phyloP scores from a whole-genome alignment of 2,113 vertebrate species.

The Apeltes quadracus region DNA sequence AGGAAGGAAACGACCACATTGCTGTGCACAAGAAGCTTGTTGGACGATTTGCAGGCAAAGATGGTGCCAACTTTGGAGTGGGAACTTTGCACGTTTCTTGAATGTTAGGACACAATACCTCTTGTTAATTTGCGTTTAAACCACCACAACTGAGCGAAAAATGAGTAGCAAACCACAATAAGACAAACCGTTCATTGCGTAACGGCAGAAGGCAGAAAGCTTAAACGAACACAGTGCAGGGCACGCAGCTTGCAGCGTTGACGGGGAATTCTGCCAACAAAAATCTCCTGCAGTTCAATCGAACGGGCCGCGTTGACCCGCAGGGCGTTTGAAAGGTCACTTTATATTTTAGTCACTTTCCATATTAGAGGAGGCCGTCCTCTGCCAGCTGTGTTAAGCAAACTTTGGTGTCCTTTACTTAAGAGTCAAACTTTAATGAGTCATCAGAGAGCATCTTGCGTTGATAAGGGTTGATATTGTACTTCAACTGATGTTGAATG shows the following conservation, averaged over 20 bases:
- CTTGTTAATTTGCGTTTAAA: no score
- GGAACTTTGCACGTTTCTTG: neutral
- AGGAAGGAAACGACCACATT: conserved; percentile 8
- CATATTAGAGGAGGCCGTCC: neutral
- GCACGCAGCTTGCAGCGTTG: no score
- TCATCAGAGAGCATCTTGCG: neutral
- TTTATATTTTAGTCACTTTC: neutral
- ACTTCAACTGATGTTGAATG: neutral
- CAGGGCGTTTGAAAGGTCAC: neutral
- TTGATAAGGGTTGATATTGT: neutral
- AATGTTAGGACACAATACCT: neutral
- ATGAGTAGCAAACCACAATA: neutral
- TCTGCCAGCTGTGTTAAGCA: conserved; percentile 6
- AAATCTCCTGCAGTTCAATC: conserved; percentile 5
- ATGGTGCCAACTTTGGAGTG: no score
- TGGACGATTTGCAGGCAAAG: neutral
- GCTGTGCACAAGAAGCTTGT: neutral
- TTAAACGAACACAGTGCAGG: neutral
- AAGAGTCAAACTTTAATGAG: conserved; percentile 9
- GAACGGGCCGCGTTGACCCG: conserved; percentile 14
- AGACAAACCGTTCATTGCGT: no score
- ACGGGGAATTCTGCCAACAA: neutral
- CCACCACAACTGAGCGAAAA: neutral
- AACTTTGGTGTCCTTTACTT: neutral
- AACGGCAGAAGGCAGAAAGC: no score